Evolutionary conservation across 2,113 vertebrate species (phyloP), one percentile per base, ranked within the genome.

Genomic region (Coregonus clupeaformis): DNA sequence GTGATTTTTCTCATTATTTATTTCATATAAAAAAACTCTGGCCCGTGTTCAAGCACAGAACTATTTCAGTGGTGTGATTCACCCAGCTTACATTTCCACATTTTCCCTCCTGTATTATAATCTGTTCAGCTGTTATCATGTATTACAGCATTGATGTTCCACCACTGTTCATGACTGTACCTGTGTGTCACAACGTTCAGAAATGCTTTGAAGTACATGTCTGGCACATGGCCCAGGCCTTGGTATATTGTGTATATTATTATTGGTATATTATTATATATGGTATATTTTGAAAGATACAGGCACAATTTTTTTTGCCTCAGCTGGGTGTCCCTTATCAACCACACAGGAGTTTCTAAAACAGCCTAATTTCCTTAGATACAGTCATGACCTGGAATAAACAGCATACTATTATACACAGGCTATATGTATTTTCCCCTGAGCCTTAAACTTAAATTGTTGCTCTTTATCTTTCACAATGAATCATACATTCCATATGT

Each of bases 1-100:
- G 71, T 68, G 22, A 25, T 76, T 79, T 57, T 52, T 70, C 72
- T 59, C 47, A 66, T n/a, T 29, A 47, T 67, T 72, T 82, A 71
- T 57, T 63, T 9, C 5, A 62, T 25, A 27, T 29, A 49, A 73
- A 4, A 20, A 25, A 55, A 55, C 20, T 55, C 13, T 20, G 52
- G 52, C 14, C 52, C 0, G n/a, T 60, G 57, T 60, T 60, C 57
- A 60, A n/a, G 63, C 63, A 30, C 63, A 12, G 13, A 60, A 60
- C 57, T 24, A 27, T 65, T 65, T 65, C 22, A 65, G 22, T 65
- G 63, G 24, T 14, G 24, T 65, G 24, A 65, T 65, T 65, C 63
- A 65, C 57, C 20, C n/a, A 22, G 57, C 57, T 60, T 22, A 60
- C 13, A 22, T 60, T 6, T 24, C 57, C 1, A 20, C n/a, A 22